Conservation (phyloP, 2,888 invertebrate species). For the Hybos culiciformis region DNA sequence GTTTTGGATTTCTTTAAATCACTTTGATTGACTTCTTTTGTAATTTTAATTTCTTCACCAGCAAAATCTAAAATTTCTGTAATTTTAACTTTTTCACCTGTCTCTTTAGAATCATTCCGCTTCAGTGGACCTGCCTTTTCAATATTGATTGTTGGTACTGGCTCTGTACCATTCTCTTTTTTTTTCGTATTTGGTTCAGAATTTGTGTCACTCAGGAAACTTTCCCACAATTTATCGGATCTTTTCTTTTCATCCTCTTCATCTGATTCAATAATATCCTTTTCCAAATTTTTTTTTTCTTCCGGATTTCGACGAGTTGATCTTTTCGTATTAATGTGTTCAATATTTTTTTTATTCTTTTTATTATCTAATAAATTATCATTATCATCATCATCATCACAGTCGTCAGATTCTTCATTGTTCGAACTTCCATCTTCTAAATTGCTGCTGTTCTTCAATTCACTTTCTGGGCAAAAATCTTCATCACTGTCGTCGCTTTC, state of each 20-base stretch:
- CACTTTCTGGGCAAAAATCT: conserved; percentile 57
- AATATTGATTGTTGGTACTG: neutral
- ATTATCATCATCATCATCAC: conserved; percentile 6
- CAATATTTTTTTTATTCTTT: conserved; percentile 6
- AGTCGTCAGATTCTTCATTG: conserved; percentile 11
- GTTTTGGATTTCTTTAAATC: conserved; percentile 27
- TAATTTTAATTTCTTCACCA: conserved; percentile 60
- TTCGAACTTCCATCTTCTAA: conserved; percentile 39
- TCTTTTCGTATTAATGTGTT: conserved; percentile 14
- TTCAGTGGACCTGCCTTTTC: neutral
- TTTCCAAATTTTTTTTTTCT: conserved; percentile 17
- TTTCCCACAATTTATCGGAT: conserved; percentile 67
- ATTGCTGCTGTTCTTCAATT: conserved; percentile 33
- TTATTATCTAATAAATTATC: conserved; percentile 6
- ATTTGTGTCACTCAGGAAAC: conserved; percentile 58
- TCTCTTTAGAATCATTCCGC: neutral
- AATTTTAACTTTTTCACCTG: conserved; percentile 42
- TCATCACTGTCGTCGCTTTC: conserved; percentile 66
- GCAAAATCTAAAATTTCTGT: conserved; percentile 73
- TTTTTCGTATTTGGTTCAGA: conserved; percentile 19
- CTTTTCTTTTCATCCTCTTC: conserved; percentile 55
- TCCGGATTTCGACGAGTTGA: conserved; percentile 2
- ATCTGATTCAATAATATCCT: conserved; percentile 27
- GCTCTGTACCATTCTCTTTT: conserved; percentile 6
- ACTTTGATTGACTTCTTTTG: conserved; percentile 43